These are phyloP conservation scores for Gymnodraco acuticeps DNA, from an alignment of 2,797 vertebrate genomes.

Conservation along the genomic window DNA sequence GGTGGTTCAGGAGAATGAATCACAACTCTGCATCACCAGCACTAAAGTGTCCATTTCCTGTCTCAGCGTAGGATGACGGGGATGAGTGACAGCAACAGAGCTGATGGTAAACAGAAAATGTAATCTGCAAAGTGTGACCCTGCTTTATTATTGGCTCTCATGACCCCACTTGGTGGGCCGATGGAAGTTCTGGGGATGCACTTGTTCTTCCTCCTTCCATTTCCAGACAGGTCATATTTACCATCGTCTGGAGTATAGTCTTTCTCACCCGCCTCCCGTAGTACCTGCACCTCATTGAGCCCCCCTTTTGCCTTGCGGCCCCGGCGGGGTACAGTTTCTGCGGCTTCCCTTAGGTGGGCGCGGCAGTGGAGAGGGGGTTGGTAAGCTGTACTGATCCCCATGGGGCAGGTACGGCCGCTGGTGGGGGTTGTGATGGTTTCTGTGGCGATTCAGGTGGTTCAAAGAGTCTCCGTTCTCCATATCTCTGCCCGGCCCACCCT, in stretches of 20 bases:
- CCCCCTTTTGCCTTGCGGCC: slow-evolving; percentile 86
- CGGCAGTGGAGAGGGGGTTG: slow-evolving; percentile 81
- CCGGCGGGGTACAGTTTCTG: slow-evolving; percentile 93
- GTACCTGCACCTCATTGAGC: slow-evolving; percentile 85
- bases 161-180: slow-evolving; percentile 92
- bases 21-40: slow-evolving; percentile 48
- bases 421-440: slow-evolving; percentile 82
- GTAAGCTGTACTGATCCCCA: slow-evolving; percentile 80
- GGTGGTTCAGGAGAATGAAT: slow-evolving; percentile 63
- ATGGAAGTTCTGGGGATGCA: slow-evolving; percentile 92
- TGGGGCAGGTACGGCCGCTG: slow-evolving; percentile 81
- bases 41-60: slow-evolving; percentile 32
- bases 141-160: slow-evolving; percentile 88
- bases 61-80: slow-evolving; percentile 89
- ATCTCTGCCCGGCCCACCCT: slow-evolving; percentile 45
- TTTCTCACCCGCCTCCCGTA: slow-evolving; percentile 75
- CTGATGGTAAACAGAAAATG: slow-evolving; percentile 71
- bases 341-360: slow-evolving; percentile 85
- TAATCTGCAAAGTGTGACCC: slow-evolving; percentile 47
- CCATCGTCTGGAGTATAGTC: slow-evolving; percentile 87
- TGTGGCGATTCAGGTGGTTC: slow-evolving; percentile 83
- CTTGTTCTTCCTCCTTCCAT: slow-evolving; percentile 91
- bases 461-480: slow-evolving; percentile 84
- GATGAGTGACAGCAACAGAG: slow-evolving; percentile 85
- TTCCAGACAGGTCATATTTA: slow-evolving; percentile 87